Base-by-base conservation (phyloP, 2,888 invertebrate species). In the Orthonychiurus folsomi region DNA sequence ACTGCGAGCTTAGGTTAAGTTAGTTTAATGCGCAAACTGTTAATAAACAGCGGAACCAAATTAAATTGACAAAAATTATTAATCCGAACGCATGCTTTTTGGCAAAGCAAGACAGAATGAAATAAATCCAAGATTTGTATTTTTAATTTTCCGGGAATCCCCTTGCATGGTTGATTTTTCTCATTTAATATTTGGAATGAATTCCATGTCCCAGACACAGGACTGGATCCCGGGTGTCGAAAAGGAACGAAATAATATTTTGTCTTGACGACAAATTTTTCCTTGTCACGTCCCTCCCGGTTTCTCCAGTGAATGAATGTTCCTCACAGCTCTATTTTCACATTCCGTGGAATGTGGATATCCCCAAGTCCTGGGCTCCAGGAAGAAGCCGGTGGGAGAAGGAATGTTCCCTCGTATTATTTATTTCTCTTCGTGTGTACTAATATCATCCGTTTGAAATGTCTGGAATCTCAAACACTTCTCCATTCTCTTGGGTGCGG, bases 171-270 rank as follows among this genome's bases (percentile, higher is more conserved):
- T 37, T 37, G 5, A 37, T 37, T 37, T 37, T n/a, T n/a, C n/a
- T n/a, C n/a, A n/a, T n/a, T n/a, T n/a, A n/a, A n/a, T n/a, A n/a
- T n/a, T n/a, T n/a, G n/a, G n/a, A n/a, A n/a, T n/a, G n/a, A n/a
- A n/a, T n/a, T n/a, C n/a, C n/a, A n/a, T n/a, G n/a, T n/a, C n/a
- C n/a, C n/a, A n/a, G n/a, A n/a, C n/a, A n/a, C n/a, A n/a, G n/a
- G n/a, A n/a, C n/a, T n/a, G n/a, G n/a, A n/a, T n/a, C n/a, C n/a
- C n/a, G n/a, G n/a, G n/a, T n/a, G n/a, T n/a, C n/a, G 26, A 25
- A n/a, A 57, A 50, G 59, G 59, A 59, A 50, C 28, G 37, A 52
- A 59, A 59, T 59, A 59, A 59, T 59, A 59, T 59, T 59, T 59
- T 59, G n/a, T 23, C 59, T 59, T 59, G 59, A 59, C 50, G 59